Conservation (phyloP, 2,113 vertebrate species). For the Falcunculus frontatus region DNA sequence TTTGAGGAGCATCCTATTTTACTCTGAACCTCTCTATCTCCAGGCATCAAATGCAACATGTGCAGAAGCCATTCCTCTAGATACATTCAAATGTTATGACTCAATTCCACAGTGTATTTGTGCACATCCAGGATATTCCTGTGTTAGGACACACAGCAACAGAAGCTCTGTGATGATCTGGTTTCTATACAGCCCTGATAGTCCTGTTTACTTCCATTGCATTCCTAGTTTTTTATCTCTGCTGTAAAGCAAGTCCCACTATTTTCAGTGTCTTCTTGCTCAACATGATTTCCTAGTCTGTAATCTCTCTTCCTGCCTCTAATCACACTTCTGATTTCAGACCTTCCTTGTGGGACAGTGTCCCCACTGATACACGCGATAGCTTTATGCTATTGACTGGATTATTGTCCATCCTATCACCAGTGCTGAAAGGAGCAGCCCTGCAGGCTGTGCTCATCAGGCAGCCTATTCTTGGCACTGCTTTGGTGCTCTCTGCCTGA, state of each 20-base stretch:
- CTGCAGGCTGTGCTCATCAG: background rate
- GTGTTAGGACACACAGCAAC: background rate
- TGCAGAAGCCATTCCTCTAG: background rate
- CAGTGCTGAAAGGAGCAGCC: conserved; percentile 7
- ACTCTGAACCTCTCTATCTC: background rate
- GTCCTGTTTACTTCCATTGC: background rate
- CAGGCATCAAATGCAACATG: background rate
- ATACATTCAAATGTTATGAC: background rate
- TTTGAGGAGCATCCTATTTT: background rate
- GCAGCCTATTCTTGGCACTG: background rate
- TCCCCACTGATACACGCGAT: background rate
- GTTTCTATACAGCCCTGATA: background rate
- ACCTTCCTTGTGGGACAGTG: background rate
- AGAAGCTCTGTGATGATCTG: conserved; percentile 8
- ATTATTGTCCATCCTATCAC: background rate
- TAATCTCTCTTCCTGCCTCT: conserved; percentile 33
- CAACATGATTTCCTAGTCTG: background rate
- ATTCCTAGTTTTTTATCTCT: background rate
- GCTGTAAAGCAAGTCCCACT: background rate
- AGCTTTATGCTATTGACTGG: background rate
- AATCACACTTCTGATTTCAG: conserved; percentile 13
- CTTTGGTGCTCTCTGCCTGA: background rate
- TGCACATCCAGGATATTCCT: background rate
- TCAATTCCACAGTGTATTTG: background rate
- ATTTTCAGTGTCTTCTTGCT: background rate